Evolutionary conservation across 1,140 invertebrate genomes (phyloP).

Genomic region (Protaetia brevitarsis): DNA sequence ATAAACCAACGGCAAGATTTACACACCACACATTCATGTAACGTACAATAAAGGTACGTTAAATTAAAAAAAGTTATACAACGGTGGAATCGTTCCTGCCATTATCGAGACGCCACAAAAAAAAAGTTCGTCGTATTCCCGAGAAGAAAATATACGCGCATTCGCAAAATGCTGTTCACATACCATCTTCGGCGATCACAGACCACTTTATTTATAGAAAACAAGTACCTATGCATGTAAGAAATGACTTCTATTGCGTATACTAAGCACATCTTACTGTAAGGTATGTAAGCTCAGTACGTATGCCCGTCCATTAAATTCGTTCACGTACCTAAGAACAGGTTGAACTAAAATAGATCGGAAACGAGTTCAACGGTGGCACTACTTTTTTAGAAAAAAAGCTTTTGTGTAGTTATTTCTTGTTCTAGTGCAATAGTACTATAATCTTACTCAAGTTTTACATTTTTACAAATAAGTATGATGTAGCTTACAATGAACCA

Average conservation of each 20-base stretch:
- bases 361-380: slow-evolving; percentile 1
- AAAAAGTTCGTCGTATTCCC: neutral
- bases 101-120: neutral
- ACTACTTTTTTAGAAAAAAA: neutral
- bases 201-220: slow-evolving; percentile 22
- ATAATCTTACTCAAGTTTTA: no score
- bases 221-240: slow-evolving; percentile 12
- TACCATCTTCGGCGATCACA: neutral
- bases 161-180: neutral
- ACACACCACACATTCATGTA: no score
- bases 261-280: neutral
- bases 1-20: no score
- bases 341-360: slow-evolving; percentile 15
- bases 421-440: no score
- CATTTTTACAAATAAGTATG: no score
- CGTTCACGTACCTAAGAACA: neutral
- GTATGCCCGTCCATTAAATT: neutral
- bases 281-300: neutral
- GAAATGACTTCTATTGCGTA: slow-evolving; percentile 18
- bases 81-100: neutral
- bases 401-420: no score
- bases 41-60: neutral
- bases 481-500: no score
- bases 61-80: neutral
- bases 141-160: neutral